Percentiles rank a stretch among this genome's conserved stretches.
Evolutionary conservation across 2,113 vertebrate genomes (phyloP).

Genomic region (Cyprinodon variegatus): DNA sequence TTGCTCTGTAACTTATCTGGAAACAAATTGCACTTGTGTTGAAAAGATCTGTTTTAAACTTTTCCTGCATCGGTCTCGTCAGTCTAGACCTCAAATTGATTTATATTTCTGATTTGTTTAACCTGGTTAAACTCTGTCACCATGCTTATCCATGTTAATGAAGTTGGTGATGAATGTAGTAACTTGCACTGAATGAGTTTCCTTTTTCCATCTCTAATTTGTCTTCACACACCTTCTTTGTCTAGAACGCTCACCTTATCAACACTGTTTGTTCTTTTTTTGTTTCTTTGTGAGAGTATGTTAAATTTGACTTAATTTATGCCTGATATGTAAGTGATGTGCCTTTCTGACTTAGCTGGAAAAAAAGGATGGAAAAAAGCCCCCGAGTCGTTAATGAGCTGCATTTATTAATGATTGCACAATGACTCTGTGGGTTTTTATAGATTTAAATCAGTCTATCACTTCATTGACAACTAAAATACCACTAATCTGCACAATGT

Average conservation of each 20-base stretch:
- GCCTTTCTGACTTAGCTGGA: constrained; percentile 79
- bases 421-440: constrained; percentile 15
- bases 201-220: constrained; percentile 12
- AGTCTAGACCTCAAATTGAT: constrained; percentile 38
- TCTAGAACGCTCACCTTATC: constrained; percentile 55
- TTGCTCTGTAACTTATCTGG: constrained; percentile 38
- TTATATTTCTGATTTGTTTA: constrained; percentile 61
- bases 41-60: constrained; percentile 27
- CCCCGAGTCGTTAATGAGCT: constrained; percentile 62
- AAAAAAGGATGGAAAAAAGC: constrained; percentile 39
- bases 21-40: constrained; percentile 40
- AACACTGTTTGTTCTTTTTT: constrained; percentile 63
- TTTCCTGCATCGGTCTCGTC: constrained; percentile 50
- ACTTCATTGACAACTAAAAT: constrained; percentile 34
- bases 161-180: constrained; percentile 83
- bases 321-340: constrained; percentile 82
- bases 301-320: constrained; percentile 77
- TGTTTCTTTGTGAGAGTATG: constrained; percentile 57
- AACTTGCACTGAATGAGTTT: constrained; percentile 80
- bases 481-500: constrained; percentile 7
- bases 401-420: neutral
- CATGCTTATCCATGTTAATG: constrained; percentile 75
- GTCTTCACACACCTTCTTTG: constrained; percentile 49
- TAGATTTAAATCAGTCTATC: constrained; percentile 58
- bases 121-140: constrained; percentile 60